Evolutionary conservation across 2,888 invertebrate species (phyloP), one percentile per base, ranked within the genome.

Genomic region (Beris chalybata): DNA sequence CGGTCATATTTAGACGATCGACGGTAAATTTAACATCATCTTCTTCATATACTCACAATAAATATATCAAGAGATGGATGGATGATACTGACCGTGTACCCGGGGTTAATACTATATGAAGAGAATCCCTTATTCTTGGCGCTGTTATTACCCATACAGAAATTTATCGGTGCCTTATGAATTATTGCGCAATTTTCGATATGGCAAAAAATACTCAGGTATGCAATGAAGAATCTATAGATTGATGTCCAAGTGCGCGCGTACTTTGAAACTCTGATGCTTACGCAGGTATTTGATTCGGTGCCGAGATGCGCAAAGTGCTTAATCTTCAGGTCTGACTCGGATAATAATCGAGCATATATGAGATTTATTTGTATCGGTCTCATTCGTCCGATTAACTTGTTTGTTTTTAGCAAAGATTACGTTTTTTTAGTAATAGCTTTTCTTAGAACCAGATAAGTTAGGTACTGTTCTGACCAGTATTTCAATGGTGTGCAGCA

Each of bases 161-260:
- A 72, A 72, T 72, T 71, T 72, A 72, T 71, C 70, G 70, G 69
- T 69, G 66, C 66, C 70, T 66, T 71, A 72, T 72, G 72, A 72
- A 70, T 71, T 72, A 72, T 71, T 71, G 70, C 67, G 70, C 71
- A 72, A 72, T 72, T 72, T 70, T 66, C 70, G 67, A 70, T 69
- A 65, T 69, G 71, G 71, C 70, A 68, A 65, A 68, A 67, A 69
- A 71, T 65, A 65, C 67, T 67, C 65, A 66, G 59, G 38, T 38
- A 38, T 9, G 38, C 7, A 38, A 7, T 38, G 38, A 5, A 38
- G 38, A 7, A 38, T 38, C 38, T 38, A 38, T 38, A 9, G 61
- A 61, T 61, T 61, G 61, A 61, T 61, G 61, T 50, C 50, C 50
- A 61, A 61, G 43, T 61, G 61, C 52, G 38, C 61, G 50, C 50